Percentiles rank a stretch among this genome's conserved stretches.
phyloP scores from a whole-genome alignment of 2,113 vertebrate genomes.

The Python bivittatus region DNA sequence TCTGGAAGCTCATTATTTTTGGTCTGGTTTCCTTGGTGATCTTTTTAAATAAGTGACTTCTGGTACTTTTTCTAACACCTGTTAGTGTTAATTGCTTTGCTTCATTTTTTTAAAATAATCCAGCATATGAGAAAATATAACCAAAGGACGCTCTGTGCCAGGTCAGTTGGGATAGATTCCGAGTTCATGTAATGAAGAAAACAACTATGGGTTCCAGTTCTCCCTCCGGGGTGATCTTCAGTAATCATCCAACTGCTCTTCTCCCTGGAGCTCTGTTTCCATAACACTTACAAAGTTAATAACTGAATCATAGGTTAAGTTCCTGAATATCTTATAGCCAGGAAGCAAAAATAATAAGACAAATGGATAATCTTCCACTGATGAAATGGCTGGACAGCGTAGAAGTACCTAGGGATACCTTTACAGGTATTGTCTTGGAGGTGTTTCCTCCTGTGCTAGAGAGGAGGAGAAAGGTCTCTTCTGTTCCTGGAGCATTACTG shows the following conservation, averaged over 20 bases:
- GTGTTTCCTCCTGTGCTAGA: not conserved
- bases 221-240: conserved; percentile 2
- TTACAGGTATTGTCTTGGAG: not conserved
- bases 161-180: not conserved
- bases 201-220: not conserved
- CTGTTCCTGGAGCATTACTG: not conserved
- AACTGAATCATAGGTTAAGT: not conserved
- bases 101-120: not conserved
- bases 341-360: not conserved
- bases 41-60: not conserved
- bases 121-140: not conserved
- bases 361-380: conserved; percentile 20
- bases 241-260: not conserved
- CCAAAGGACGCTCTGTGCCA: not conserved
- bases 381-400: fast-evolving
- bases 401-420: not conserved
- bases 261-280: conserved; percentile 22
- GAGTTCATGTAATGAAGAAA: not conserved
- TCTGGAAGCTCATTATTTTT: not conserved
- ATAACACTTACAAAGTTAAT: not conserved
- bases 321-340: not conserved
- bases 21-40: not conserved
- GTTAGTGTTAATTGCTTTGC: not conserved
- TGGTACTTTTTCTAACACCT: not conserved
- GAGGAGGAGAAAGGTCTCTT: not conserved